Evolutionary conservation across 2,113 vertebrate species (phyloP).

Genomic region (Notothenia rossii): DNA sequence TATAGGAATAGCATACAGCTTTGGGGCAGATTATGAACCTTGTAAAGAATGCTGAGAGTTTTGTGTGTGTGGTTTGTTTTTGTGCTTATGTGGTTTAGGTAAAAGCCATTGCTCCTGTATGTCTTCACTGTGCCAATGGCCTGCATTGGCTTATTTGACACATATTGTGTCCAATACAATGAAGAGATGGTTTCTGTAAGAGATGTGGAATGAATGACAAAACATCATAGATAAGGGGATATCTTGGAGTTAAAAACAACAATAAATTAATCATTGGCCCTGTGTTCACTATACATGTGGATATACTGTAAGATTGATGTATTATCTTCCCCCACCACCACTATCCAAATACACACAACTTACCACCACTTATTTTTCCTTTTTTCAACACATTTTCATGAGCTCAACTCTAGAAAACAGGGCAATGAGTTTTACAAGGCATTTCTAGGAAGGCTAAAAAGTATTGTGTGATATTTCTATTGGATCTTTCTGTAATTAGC

Average conservation of each 20-base stretch:
- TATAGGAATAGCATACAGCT: background rate
- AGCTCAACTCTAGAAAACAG: background rate
- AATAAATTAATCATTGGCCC: too few species aligned
- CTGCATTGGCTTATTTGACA: conserved; percentile 64
- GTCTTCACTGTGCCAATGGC: conserved; percentile 38
- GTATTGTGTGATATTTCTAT: conserved; percentile 22
- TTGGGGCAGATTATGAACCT: background rate
- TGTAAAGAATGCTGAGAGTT: too few species aligned
- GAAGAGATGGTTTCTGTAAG: conserved; percentile 25
- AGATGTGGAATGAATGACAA: conserved; percentile 17
- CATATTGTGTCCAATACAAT: conserved; percentile 55
- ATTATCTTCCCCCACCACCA: background rate
- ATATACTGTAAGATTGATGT: background rate
- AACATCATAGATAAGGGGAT: conserved; percentile 26
- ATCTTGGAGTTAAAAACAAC: background rate
- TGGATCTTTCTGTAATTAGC: conserved; percentile 29
- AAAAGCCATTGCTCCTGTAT: conserved; percentile 15
- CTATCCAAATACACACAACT: background rate
- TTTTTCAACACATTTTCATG: conserved; percentile 4
- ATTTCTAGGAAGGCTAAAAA: background rate
- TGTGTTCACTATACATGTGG: background rate
- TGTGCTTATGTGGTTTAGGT: background rate
- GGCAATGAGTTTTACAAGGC: conserved; percentile 6
- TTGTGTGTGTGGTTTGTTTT: too few species aligned
- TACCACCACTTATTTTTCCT: background rate